Percentiles rank a stretch among this genome's conserved stretches.
Evolutionary conservation across 2,888 invertebrate species (phyloP).

Genomic region (Gymnocheta viridis): DNA sequence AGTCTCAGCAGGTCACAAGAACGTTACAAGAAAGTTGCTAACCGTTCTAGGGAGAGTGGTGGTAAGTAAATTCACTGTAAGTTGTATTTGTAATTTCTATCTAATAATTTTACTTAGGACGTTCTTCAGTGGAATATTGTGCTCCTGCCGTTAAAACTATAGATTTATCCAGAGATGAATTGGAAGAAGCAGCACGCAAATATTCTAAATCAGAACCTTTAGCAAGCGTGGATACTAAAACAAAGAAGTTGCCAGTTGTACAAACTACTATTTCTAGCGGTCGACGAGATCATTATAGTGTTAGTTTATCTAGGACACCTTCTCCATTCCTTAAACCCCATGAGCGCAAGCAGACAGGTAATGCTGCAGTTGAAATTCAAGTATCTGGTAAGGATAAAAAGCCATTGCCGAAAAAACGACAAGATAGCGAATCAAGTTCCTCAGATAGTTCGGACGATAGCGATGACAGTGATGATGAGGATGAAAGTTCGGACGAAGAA

Average conservation of each 20-base stretch:
- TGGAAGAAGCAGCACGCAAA: constrained; percentile 63
- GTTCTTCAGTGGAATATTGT: constrained; percentile 77
- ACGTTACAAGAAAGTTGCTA: constrained; percentile 67
- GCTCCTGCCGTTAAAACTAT: constrained; percentile 76
- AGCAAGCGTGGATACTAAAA: constrained; percentile 37
- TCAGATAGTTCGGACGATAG: constrained; percentile 83
- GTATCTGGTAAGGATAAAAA: constrained; percentile 53
- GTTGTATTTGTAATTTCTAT: not conserved
- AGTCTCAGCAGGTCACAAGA: constrained; percentile 73
- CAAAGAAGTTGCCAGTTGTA: constrained; percentile 62
- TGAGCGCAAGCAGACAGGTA: constrained; percentile 75
- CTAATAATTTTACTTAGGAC: constrained; percentile 66
- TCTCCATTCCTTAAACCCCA: constrained; percentile 89
- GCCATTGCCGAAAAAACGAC: constrained; percentile 73
- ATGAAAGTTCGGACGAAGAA: constrained; percentile 71
- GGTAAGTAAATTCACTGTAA: constrained; percentile 34
- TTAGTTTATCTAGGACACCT: constrained; percentile 92
- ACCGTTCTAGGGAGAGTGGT: constrained; percentile 60
- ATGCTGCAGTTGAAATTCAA: constrained; percentile 36
- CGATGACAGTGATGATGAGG: constrained; percentile 77
- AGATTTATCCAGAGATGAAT: constrained; percentile 77
- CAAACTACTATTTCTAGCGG: constrained; percentile 57
- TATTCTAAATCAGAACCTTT: constrained; percentile 57
- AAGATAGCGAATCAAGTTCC: constrained; percentile 82
- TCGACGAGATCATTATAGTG: constrained; percentile 84